These are phyloP conservation scores for Hemiprocne comata DNA, from an alignment of 2,113 vertebrate genomes.

Conservation along the genomic window DNA sequence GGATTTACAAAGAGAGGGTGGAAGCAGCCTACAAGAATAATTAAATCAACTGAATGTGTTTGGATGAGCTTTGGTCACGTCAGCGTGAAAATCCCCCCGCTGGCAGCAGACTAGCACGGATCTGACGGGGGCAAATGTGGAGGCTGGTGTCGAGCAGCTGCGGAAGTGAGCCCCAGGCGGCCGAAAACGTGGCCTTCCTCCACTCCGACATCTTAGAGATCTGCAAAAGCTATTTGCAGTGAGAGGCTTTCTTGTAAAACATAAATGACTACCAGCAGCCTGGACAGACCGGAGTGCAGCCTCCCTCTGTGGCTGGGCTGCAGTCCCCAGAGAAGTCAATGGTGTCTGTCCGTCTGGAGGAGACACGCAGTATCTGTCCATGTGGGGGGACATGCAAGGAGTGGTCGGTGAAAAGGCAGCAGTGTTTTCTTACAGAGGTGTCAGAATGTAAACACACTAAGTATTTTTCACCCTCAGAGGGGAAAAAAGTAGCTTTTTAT, in stretches of 20 bases:
- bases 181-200: background rate
- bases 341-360: background rate
- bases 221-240: constrained; percentile 73
- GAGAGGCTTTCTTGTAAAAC: constrained; percentile 78
- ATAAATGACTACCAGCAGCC: constrained; percentile 80
- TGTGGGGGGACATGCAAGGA: background rate
- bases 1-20: background rate
- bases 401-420: background rate
- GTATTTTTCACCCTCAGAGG: background rate
- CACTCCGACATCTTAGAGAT: constrained; percentile 53
- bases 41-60: background rate
- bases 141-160: background rate
- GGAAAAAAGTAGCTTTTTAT: background rate
- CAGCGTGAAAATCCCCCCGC: background rate
- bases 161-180: background rate
- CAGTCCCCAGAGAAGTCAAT: background rate
- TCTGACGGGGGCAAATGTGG: fast-evolving
- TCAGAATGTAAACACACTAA: background rate
- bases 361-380: background rate
- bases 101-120: background rate
- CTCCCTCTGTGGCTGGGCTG: constrained; percentile 34
- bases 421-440: background rate
- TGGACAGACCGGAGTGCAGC: background rate
- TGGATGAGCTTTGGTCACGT: background rate
- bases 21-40: background rate